Evolutionary conservation across 1,140 invertebrate genomes (phyloP), one percentile per base, ranked within the genome.

Genomic region (Thaumatotibia leucotreta): DNA sequence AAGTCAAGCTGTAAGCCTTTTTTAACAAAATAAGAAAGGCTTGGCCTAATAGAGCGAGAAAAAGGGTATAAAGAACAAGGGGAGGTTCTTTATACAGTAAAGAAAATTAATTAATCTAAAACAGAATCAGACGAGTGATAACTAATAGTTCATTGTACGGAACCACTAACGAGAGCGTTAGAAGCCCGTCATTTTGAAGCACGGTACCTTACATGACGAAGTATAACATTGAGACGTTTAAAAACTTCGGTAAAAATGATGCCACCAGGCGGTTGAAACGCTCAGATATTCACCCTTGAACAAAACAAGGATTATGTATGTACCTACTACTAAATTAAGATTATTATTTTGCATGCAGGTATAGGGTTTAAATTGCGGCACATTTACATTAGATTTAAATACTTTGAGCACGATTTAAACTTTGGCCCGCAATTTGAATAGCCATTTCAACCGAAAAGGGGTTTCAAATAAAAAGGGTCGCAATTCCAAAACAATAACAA

Each of bases 401-500:
- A 17, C 4, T 6, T 54, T 24, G 17, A 58, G 11, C 24, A 58
- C 52, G 23, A 1, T 27, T 29, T 58, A 58, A 58, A 58, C 52
- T 58, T 58, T 8, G 52, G 0, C 27, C 23, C 24, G 27, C 52
- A 24, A 61, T 66, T 45, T 23, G 33, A 22, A 27, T 61, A 45
- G 17, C 49, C 39, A 66, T 27, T 66, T 65, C 58, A 31, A 58
- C 39, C 22, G 35, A 4, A 35, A 66, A 52, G 31, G 24, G 31
- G 32, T 50, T 61, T 49, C 17, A 17, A 32, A 61, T 31, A 58
- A 45, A 29, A 54, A 58, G 52, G 52, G 52, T 52, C 22, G 52
- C 33, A 64, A 72, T 70, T 61, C 65, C 66, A 65, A 75, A 76
- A 79, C 74, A 75, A 71, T 65, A 58, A 58, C 24, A 54, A 54